These are phyloP conservation scores for Allygus modestus DNA, from an alignment of 2,888 invertebrate genomes.

Conservation along the genomic window DNA sequence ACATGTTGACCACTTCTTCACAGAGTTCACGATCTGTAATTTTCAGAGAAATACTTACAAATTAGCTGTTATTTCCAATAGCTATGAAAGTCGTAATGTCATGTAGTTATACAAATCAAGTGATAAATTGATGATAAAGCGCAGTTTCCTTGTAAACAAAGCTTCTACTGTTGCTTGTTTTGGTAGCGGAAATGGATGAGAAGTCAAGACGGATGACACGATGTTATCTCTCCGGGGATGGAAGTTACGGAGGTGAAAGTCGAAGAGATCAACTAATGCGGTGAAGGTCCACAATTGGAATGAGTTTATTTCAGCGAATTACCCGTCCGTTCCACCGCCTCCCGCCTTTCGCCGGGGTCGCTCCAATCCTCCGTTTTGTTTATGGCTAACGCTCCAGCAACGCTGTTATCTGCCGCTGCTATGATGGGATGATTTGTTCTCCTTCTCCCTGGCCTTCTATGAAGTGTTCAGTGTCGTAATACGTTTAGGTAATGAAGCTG, in stretches of 20 bases:
- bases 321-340: background rate
- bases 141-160: too few species aligned
- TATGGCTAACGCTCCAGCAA: background rate
- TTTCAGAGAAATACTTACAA: too few species aligned
- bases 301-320: constrained; percentile 17
- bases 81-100: too few species aligned
- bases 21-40: too few species aligned
- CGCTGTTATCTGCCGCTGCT: background rate
- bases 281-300: constrained; percentile 40
- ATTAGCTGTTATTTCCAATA: too few species aligned
- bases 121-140: too few species aligned
- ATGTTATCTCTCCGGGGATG: background rate
- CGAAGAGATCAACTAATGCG: background rate
- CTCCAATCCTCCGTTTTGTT: constrained; percentile 20
- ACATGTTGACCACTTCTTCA: too few species aligned
- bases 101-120: too few species aligned
- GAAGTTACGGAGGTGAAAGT: constrained; percentile 6
- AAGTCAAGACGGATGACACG: too few species aligned
- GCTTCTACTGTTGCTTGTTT: too few species aligned
- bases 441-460: background rate
- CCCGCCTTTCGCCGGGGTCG: background rate
- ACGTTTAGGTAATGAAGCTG: constrained; percentile 3
- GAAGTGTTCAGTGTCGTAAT: background rate
- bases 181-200: background rate
- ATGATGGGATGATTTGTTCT: background rate